These are phyloP conservation scores for Lamprologus ornatipinnis DNA, from an alignment of 2,113 vertebrate species.

Conservation along the genomic window DNA sequence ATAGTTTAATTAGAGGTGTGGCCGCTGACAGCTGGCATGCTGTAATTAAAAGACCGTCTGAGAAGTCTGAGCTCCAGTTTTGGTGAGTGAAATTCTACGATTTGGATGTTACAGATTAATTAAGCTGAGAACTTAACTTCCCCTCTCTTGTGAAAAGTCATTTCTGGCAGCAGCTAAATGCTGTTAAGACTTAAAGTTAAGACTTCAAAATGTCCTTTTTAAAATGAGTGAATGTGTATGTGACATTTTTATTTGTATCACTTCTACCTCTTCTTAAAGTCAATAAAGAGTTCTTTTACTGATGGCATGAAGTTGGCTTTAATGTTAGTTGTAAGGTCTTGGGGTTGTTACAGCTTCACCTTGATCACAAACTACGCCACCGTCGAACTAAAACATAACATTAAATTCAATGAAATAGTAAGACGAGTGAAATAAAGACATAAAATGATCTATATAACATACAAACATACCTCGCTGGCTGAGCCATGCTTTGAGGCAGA, in stretches of 20 bases:
- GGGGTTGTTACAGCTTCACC: too few species aligned
- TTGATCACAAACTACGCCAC: too few species aligned
- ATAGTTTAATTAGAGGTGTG: neutral
- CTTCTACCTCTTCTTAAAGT: too few species aligned
- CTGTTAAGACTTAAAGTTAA: neutral
- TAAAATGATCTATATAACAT: too few species aligned
- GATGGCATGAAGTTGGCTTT: too few species aligned
- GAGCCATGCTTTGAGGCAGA: too few species aligned
- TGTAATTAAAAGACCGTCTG: rapidly evolving
- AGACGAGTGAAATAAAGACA: too few species aligned
- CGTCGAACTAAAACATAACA: too few species aligned
- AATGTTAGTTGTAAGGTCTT: too few species aligned
- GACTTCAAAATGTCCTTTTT: neutral
- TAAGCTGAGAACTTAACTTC: neutral
- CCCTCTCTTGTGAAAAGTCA: neutral
- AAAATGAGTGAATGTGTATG: neutral
- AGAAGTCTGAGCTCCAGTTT: neutral
- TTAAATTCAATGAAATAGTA: too few species aligned
- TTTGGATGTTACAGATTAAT: neutral
- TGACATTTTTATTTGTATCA: neutral
- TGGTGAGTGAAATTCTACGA: neutral
- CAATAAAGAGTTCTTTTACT: too few species aligned
- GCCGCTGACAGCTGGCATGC: neutral
- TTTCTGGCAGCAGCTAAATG: neutral
- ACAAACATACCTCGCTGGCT: too few species aligned